phyloP scores from a whole-genome alignment of 2,113 vertebrate genomes.

The Hippocampus zosterae region DNA sequence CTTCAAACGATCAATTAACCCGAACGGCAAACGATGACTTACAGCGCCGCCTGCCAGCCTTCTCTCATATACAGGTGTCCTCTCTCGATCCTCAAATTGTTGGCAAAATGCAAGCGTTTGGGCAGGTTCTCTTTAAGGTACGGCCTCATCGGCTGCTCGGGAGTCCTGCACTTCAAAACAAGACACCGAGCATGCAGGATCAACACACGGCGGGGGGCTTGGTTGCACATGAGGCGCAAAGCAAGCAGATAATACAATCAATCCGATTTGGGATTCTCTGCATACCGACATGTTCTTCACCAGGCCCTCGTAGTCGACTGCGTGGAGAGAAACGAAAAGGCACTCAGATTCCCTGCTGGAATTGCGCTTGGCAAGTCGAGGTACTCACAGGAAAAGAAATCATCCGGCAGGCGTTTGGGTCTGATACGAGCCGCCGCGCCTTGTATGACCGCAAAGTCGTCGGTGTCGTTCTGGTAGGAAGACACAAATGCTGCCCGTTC shows the following conservation, averaged over 20 bases:
- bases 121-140: conserved; percentile 88
- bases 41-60: conserved; percentile 87
- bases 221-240: conserved; percentile 47
- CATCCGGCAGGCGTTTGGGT: conserved; percentile 69
- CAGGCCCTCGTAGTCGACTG: conserved; percentile 88
- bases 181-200: conserved; percentile 38
- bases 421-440: conserved; percentile 85
- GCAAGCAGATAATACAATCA: conserved; percentile 55
- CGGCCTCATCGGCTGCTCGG: conserved; percentile 83
- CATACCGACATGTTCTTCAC: conserved; percentile 92
- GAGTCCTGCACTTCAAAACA: conserved; percentile 79
- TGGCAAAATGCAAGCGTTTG: conserved; percentile 89
- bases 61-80: conserved; percentile 83
- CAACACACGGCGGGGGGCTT: conserved; percentile 25
- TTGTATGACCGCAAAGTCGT: conserved; percentile 78
- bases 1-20: background rate
- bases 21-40: conserved; percentile 53
- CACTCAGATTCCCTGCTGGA: conserved; percentile 1
- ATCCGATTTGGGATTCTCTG: conserved; percentile 51
- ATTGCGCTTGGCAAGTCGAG: background rate
- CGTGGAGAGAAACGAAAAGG: conserved; percentile 37
- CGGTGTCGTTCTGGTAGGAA: conserved; percentile 65
- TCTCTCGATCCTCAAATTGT: conserved; percentile 86
- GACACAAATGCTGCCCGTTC: conserved; percentile 73
- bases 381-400: conserved; percentile 83